A percentile compares a stretch with the other conserved stretches of the same genome.
These are phyloP conservation scores for Poeciliopsis paucimaculata DNA, from an alignment of 2,797 vertebrate species.

Conservation along the genomic window DNA sequence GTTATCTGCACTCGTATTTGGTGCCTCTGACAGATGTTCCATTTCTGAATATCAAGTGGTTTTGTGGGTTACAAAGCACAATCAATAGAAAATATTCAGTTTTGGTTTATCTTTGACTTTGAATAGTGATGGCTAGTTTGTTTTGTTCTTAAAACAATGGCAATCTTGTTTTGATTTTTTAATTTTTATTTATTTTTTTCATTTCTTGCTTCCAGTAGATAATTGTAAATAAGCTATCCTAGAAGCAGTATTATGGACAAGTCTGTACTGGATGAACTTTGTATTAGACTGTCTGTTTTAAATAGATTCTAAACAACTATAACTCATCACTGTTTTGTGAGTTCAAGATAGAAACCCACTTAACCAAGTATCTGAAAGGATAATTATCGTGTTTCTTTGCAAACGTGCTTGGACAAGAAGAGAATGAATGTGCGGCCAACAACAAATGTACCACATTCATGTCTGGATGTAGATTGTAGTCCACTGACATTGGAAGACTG, in stretches of 20 bases:
- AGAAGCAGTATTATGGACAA: slow-evolving; percentile 79
- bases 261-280: slow-evolving; percentile 81
- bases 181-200: slow-evolving; percentile 32
- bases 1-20: slow-evolving; percentile 74
- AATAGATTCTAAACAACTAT: slow-evolving; percentile 75
- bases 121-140: slow-evolving; percentile 77
- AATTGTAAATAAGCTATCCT: slow-evolving; percentile 86
- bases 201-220: slow-evolving; percentile 77
- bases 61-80: slow-evolving; percentile 88
- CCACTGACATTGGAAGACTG: slow-evolving; percentile 74
- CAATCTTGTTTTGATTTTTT: slow-evolving; percentile 41
- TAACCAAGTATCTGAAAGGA: slow-evolving; percentile 79
- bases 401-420: slow-evolving; percentile 75
- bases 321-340: slow-evolving; percentile 78
- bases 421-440: slow-evolving; percentile 75
- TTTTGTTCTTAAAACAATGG: slow-evolving; percentile 76
- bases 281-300: slow-evolving; percentile 81
- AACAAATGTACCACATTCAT: slow-evolving; percentile 73
- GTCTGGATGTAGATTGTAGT: slow-evolving; percentile 83
- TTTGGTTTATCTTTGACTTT: slow-evolving; percentile 60
- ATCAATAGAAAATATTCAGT: slow-evolving; percentile 69
- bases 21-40: slow-evolving; percentile 76
- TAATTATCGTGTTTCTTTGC: slow-evolving; percentile 77
- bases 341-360: slow-evolving; percentile 82
- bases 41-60: slow-evolving; percentile 77